Evolutionary conservation across 2,888 invertebrate genomes (phyloP).

Genomic region (Ectemnius cavifrons): DNA sequence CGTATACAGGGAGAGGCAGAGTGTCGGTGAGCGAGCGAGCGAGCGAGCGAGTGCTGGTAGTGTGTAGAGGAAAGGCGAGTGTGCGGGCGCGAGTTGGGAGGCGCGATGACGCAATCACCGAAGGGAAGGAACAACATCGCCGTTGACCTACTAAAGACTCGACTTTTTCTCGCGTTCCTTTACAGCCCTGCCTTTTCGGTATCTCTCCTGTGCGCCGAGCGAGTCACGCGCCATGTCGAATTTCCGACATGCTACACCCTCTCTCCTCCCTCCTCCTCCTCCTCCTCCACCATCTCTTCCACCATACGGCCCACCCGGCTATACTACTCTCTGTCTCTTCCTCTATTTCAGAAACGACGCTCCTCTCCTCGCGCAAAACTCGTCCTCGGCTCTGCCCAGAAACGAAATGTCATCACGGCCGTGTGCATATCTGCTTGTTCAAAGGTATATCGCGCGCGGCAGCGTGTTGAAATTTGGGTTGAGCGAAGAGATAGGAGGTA

Average conservation of each 20-base stretch:
- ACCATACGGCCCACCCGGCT: not conserved
- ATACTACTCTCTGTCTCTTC: not conserved
- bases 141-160: conserved; percentile 71
- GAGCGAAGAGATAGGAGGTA: no score
- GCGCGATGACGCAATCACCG: conserved; percentile 65
- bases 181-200: conserved; percentile 51
- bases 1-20: conserved; percentile 8
- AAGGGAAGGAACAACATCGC: conserved; percentile 70
- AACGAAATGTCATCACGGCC: no score
- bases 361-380: no score
- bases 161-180: conserved; percentile 54
- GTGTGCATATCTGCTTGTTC: no score
- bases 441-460: no score
- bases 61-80: conserved; percentile 38
- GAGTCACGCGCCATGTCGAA: conserved; percentile 19
- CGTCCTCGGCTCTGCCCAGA: no score
- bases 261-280: not conserved
- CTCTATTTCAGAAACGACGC: not conserved
- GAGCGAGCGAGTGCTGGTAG: not conserved
- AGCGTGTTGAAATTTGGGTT: no score
- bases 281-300: not conserved
- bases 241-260: conserved; percentile 1
- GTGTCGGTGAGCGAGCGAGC: not conserved
- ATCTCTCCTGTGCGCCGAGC: conserved; percentile 23
- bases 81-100: conserved; percentile 54